Base-by-base conservation (phyloP, 1,140 invertebrate genomes). In the Cyrtorhinus lividipennis region DNA sequence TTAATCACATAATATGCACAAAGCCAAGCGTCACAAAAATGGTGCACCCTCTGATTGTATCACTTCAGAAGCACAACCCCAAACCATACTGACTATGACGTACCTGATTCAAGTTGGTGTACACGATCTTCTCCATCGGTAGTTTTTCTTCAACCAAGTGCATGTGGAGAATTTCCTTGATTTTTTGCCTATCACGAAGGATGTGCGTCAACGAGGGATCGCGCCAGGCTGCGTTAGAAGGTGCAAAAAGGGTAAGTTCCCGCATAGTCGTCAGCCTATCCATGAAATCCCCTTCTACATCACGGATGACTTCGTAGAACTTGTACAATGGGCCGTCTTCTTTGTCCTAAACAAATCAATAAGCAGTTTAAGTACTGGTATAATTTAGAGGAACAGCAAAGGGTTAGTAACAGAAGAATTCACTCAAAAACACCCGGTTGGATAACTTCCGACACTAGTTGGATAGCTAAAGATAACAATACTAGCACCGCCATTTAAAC, bases 161-260 rank as follows among this genome's bases (percentile, higher is more conserved):
- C 66, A 93, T 78, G 66, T 86, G 83, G 15, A 93, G 72, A 65
- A 94, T 85, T 65, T 90, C 85, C 57, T 75, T 77, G 65, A 90
- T 76, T 63, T 79, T 81, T 0, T 66, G 64, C 13, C 59, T 26
- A 56, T 75, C 71, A 22, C 81, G 80, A 38, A 88, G 75, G 65
- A 89, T 77, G 65, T 85, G 79, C 65, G 85, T 80, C 0, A 92
- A 79, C 44, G 79, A 80, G 2, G 81, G 76, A 62, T 83, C 82
- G 12, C 78, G 73, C 81, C 85, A 85, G 0, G 92, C 92, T 62
- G 85, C 83, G 72, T 95, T 94, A 67, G 86, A 90, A 0, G 92
- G 92, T 0, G 89, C 90, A 71, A 95, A 91, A 22, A 95, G 76
- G 0, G 92, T 94, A 2, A 92, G 78, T 53, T 89, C 84, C 25